Conservation (phyloP, 2,888 invertebrate species). For the Eurytoma californica region DNA sequence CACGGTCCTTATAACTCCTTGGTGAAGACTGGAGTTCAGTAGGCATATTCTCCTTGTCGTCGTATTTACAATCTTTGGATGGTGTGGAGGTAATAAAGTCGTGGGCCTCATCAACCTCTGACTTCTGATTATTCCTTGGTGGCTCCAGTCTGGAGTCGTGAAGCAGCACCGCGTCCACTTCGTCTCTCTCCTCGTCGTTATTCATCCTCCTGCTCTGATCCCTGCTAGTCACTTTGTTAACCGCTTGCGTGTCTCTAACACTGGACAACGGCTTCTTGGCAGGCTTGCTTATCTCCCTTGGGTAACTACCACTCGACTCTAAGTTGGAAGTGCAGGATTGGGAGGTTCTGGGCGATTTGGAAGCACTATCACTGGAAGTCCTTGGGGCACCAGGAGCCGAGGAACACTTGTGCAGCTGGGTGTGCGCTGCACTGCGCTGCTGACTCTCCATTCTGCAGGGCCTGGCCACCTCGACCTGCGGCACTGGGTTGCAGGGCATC, state of each 20-base stretch:
- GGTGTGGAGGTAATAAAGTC: slow-evolving; percentile 61
- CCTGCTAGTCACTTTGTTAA: slow-evolving; percentile 51
- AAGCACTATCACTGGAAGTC: slow-evolving; percentile 56
- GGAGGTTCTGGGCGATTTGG: slow-evolving; percentile 58
- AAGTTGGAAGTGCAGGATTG: slow-evolving; percentile 30
- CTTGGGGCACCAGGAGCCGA: slow-evolving; percentile 61
- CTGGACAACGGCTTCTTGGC: slow-evolving; percentile 52
- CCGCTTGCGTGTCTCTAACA: slow-evolving; percentile 48
- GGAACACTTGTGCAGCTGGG: slow-evolving; percentile 64
- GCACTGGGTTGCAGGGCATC: slow-evolving; percentile 58
- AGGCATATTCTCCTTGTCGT: slow-evolving; percentile 64
- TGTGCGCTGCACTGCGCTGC: slow-evolving; percentile 47
- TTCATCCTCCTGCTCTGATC: slow-evolving; percentile 57
- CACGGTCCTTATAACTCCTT: slow-evolving; percentile 70
- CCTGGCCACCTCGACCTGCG: slow-evolving; percentile 55
- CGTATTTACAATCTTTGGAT: slow-evolving; percentile 60
- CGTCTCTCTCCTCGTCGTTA: slow-evolving; percentile 45
- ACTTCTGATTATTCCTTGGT: slow-evolving; percentile 36
- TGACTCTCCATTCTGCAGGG: slow-evolving; percentile 59
- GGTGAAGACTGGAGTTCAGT: slow-evolving; percentile 71
- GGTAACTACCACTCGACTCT: slow-evolving; percentile 31
- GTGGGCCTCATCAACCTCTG: slow-evolving; percentile 20
- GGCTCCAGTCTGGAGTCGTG: slow-evolving; percentile 55
- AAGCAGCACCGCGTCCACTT: slow-evolving; percentile 51
- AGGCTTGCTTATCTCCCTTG: slow-evolving; percentile 40